These are phyloP conservation scores for Kryptolebias marmoratus DNA, from an alignment of 2,113 vertebrate species.

Conservation along the genomic window DNA sequence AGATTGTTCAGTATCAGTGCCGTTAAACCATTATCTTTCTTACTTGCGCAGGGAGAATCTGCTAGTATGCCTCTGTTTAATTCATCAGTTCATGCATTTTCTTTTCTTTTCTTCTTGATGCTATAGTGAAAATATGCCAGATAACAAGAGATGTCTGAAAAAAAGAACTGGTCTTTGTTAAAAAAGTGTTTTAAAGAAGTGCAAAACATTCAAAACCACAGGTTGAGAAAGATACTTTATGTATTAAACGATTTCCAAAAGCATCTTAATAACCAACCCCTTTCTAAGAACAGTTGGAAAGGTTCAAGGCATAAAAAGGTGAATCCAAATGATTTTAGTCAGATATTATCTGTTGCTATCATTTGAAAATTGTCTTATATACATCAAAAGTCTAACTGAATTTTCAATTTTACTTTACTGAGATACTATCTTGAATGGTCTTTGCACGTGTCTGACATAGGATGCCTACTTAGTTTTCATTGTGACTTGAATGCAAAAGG, in stretches of 20 bases:
- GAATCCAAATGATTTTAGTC: background rate
- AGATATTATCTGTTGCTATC: background rate
- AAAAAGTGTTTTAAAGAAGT: too few species aligned
- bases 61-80: background rate
- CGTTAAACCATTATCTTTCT: background rate
- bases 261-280: background rate
- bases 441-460: slow-evolving; percentile 5
- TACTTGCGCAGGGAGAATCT: background rate
- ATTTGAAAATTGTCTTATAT: background rate
- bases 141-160: background rate
- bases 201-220: background rate
- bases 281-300: background rate
- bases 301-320: background rate
- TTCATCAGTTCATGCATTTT: background rate
- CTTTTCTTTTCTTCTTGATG: background rate
- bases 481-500: background rate
- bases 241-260: background rate
- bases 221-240: background rate
- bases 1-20: background rate
- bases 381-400: background rate
- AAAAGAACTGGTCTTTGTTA: background rate
- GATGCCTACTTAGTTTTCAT: background rate
- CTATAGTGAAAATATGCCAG: background rate
- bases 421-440: background rate
- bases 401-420: background rate